These are phyloP conservation scores for Harpagifer antarcticus DNA, from an alignment of 2,797 vertebrate genomes.

Conservation along the genomic window DNA sequence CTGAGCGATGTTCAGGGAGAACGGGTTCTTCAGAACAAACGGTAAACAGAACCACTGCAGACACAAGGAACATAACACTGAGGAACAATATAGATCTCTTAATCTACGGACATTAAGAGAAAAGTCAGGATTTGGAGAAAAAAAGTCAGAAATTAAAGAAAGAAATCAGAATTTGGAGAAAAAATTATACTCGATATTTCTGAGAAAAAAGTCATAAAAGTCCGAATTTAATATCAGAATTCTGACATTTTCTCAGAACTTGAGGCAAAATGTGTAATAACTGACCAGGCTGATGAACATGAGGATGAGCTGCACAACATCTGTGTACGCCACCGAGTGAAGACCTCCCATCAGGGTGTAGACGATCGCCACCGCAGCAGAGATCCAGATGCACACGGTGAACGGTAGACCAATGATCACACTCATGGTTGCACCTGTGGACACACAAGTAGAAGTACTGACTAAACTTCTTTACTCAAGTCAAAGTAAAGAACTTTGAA, in stretches of 20 bases:
- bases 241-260: too few relatives aligned
- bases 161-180: too few relatives aligned
- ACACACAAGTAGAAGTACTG: too few relatives aligned
- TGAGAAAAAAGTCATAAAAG: too few relatives aligned
- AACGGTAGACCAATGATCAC: conserved; percentile 77
- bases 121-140: too few relatives aligned
- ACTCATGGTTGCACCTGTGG: conserved; percentile 76
- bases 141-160: too few relatives aligned
- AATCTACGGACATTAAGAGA: too few relatives aligned
- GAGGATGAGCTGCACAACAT: conserved; percentile 80
- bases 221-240: too few relatives aligned
- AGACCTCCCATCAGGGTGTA: conserved; percentile 80
- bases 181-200: too few relatives aligned
- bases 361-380: conserved; percentile 70
- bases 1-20: conserved; percentile 64
- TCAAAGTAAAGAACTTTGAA: too few relatives aligned
- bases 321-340: conserved; percentile 76
- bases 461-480: too few relatives aligned
- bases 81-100: too few relatives aligned
- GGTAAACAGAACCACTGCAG: conserved; percentile 72
- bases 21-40: conserved; percentile 77
- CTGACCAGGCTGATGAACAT: conserved; percentile 77
- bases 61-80: conserved; percentile 1
- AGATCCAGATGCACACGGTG: conserved; percentile 72
- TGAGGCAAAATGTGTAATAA: not conserved